phyloP scores from a whole-genome alignment of 2,797 vertebrate genomes.

The Galaxias olidus region DNA sequence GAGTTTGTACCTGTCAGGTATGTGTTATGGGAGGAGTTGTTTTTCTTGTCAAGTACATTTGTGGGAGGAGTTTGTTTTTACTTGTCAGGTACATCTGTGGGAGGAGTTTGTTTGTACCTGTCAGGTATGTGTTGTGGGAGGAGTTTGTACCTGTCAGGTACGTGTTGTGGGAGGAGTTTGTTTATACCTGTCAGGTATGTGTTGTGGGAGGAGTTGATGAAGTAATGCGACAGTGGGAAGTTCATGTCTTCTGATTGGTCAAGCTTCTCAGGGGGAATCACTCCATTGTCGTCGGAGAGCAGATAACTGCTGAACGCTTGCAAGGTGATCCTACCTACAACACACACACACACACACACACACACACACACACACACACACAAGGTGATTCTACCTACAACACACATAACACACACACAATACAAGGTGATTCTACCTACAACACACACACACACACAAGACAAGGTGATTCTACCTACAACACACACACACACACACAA shows the following conservation, averaged over 20 bases:
- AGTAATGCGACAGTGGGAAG: slow-evolving; percentile 95
- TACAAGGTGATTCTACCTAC: too few relatives aligned
- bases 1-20: too few relatives aligned
- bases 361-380: not conserved
- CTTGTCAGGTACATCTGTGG: not conserved
- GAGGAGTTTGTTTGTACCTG: not conserved
- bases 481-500: slow-evolving; percentile 1
- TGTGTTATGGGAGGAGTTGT: too few relatives aligned
- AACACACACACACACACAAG: not conserved
- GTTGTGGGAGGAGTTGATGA: slow-evolving; percentile 98
- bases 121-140: too few relatives aligned
- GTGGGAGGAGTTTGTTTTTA: not conserved
- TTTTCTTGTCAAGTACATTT: not conserved
- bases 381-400: not conserved
- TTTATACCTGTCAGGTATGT: slow-evolving; percentile 95
- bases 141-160: too few relatives aligned
- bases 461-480: too few relatives aligned
- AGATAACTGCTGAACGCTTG: slow-evolving; percentile 93
- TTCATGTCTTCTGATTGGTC: slow-evolving; percentile 98
- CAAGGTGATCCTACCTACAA: slow-evolving; percentile 86
- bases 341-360: slow-evolving; percentile 23
- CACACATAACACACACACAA: not conserved
- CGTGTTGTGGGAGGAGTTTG: not conserved
- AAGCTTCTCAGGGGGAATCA: slow-evolving; percentile 95
- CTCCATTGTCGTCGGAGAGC: slow-evolving; percentile 91